These are phyloP conservation scores for Aphis craccivora DNA, from an alignment of 1,140 invertebrate species.

Conservation along the genomic window DNA sequence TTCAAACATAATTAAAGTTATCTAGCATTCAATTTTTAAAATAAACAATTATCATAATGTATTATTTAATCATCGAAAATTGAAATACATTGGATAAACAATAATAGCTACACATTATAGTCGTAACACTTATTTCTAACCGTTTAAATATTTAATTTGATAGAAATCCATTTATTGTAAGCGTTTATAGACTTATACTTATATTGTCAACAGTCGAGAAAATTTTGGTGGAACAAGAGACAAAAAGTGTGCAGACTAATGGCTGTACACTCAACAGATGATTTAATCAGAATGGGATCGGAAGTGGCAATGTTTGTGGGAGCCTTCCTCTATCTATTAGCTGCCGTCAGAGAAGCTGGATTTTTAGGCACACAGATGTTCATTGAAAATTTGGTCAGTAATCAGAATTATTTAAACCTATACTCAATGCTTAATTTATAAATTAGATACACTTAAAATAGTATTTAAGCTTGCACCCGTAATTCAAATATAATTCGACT, in stretches of 20 bases:
- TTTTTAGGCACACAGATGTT: constrained; percentile 90
- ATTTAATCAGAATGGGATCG: constrained; percentile 72
- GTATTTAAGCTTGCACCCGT: background rate
- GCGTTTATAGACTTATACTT: background rate
- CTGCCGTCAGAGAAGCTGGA: constrained; percentile 80
- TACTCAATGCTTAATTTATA: background rate
- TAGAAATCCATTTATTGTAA: background rate
- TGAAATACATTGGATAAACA: background rate
- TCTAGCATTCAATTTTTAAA: background rate
- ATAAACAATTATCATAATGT: background rate
- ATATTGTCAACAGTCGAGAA: constrained; percentile 30
- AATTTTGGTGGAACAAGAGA: constrained; percentile 72
- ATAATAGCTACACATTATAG: background rate
- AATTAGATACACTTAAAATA: background rate
- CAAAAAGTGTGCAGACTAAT: constrained; percentile 76
- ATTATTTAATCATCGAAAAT: background rate
- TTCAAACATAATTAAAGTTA: too few relatives aligned
- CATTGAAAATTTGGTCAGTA: constrained; percentile 83
- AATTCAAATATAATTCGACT: background rate
- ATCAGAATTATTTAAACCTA: background rate
- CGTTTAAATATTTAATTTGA: background rate
- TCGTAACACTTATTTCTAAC: background rate
- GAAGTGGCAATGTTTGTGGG: constrained; percentile 79
- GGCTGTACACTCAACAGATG: constrained; percentile 68
- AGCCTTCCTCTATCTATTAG: constrained; percentile 80